phyloP scores from a whole-genome alignment of 2,888 invertebrate genomes.

The Tinea pellionella region DNA sequence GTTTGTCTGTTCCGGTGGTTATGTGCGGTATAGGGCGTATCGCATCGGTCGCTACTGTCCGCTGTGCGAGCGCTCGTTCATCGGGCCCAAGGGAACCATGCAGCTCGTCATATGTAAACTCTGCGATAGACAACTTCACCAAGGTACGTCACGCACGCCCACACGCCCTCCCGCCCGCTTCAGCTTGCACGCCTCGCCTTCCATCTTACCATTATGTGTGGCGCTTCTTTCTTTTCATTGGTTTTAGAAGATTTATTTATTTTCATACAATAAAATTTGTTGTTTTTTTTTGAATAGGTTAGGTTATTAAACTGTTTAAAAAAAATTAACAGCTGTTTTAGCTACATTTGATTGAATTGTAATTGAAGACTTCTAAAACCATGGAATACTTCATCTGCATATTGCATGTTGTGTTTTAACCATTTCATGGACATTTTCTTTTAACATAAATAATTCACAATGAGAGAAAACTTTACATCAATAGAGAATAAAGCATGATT shows the following conservation, averaged over 20 bases:
- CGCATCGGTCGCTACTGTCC: constrained; percentile 80
- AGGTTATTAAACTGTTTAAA: too few relatives aligned
- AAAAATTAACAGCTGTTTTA: too few relatives aligned
- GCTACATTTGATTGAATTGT: too few relatives aligned
- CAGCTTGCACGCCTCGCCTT: background rate
- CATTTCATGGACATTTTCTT: background rate
- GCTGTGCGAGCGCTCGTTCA: constrained; percentile 77
- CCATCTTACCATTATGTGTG: background rate
- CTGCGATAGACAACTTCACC: constrained; percentile 70
- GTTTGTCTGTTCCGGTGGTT: constrained; percentile 68
- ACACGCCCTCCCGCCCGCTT: constrained; percentile 19
- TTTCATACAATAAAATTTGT: too few relatives aligned
- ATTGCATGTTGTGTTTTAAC: background rate
- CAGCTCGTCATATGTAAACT: constrained; percentile 72
- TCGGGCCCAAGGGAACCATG: constrained; percentile 75
- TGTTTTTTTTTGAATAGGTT: too few relatives aligned
- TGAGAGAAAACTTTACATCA: background rate
- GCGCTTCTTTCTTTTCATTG: background rate
- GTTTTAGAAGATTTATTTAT: background rate
- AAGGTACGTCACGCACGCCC: constrained; percentile 58
- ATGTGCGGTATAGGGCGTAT: constrained; percentile 72
- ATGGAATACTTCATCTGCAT: background rate
- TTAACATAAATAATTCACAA: background rate
- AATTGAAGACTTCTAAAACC: background rate
- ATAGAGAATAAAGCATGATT: background rate